Evolutionary conservation across 2,113 vertebrate genomes (phyloP).

Genomic region (Oncorhynchus masou): DNA sequence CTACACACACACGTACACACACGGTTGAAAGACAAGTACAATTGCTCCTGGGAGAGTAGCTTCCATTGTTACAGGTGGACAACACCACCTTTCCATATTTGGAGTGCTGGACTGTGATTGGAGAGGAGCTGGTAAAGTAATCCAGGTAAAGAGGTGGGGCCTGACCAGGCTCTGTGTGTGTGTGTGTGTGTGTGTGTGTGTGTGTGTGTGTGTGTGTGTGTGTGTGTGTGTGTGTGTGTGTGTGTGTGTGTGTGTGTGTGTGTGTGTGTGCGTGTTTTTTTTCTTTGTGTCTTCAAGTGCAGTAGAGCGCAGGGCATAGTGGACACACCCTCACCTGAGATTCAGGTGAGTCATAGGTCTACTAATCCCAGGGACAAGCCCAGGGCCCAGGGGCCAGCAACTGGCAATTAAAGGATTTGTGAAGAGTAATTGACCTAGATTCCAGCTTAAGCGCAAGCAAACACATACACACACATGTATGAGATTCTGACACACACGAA

Average conservation of each 20-base stretch:
- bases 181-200: constrained; percentile 13
- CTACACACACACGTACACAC: constrained; percentile 4
- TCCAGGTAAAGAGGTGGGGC: constrained; percentile 24
- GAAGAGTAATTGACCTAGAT: constrained; percentile 35
- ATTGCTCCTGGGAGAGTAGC: constrained; percentile 4
- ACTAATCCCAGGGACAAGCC: neutral
- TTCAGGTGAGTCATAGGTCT: constrained; percentile 27
- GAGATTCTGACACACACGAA: neutral
- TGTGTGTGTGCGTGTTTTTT: too few species aligned
- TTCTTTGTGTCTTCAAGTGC: neutral
- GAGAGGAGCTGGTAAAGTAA: constrained; percentile 25
- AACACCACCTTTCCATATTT: constrained; percentile 52
- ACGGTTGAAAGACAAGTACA: neutral
- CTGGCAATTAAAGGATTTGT: constrained; percentile 41
- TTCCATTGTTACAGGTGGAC: constrained; percentile 27
- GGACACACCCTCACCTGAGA: constrained; percentile 45
- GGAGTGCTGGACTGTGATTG: constrained; percentile 53
- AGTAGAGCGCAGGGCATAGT: constrained; percentile 11
- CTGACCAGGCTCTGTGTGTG: constrained; percentile 8
- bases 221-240: too few species aligned
- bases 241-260: too few species aligned
- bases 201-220: too few species aligned
- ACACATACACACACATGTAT: too few species aligned
- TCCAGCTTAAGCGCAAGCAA: neutral
- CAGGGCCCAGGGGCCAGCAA: neutral